Evolutionary conservation across 2,113 vertebrate species (phyloP).

Genomic region (Urocynchramus pylzowi): DNA sequence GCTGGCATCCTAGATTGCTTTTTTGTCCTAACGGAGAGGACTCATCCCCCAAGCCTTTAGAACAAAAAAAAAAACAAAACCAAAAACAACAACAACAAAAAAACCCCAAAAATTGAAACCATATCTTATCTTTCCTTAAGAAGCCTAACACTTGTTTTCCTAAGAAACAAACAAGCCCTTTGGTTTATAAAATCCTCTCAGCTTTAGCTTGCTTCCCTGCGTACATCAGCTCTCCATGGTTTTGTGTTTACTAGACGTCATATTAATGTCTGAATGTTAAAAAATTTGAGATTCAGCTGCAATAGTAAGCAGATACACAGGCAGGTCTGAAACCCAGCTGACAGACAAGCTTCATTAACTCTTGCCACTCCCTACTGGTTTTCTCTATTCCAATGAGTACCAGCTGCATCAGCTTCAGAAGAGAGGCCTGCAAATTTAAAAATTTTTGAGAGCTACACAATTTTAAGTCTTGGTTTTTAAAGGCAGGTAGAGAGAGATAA

Average conservation of each 20-base stretch:
- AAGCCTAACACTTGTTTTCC: background rate
- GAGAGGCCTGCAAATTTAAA: background rate
- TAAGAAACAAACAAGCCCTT: background rate
- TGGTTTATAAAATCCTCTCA: background rate
- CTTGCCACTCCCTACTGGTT: background rate
- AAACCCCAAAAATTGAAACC: background rate
- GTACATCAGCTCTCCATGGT: background rate
- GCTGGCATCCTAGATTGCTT: background rate
- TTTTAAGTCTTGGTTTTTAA: background rate
- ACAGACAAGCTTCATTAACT: background rate
- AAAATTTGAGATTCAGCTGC: background rate
- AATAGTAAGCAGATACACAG: rapidly evolving
- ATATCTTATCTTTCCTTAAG: background rate
- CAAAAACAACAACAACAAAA: too few species aligned
- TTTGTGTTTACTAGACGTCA: background rate
- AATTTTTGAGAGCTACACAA: background rate
- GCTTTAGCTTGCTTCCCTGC: background rate
- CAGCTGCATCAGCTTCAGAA: background rate
- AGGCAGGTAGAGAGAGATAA: background rate
- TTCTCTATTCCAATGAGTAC: background rate
- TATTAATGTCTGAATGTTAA: background rate
- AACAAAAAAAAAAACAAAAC: background rate
- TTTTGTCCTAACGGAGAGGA: background rate
- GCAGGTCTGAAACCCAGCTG: background rate
- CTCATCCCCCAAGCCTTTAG: background rate